phyloP scores from a whole-genome alignment of 2,797 vertebrate genomes.

The Pseudomugil tenellus region DNA sequence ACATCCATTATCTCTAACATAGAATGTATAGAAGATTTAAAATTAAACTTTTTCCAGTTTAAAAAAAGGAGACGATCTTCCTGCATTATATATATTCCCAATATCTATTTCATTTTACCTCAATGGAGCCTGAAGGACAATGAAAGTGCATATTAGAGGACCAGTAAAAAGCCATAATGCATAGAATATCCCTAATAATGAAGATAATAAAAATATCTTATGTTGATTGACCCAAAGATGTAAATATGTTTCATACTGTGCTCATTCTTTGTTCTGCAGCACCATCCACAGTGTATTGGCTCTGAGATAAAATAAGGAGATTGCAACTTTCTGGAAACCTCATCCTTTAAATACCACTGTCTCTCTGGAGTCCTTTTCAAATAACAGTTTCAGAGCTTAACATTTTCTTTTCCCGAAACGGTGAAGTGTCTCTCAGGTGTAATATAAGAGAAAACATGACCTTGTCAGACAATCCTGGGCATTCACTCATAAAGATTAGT shows the following conservation, averaged over 20 bases:
- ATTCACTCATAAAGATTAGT: conserved; percentile 54
- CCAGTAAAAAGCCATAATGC: conserved; percentile 4
- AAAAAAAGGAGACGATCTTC: conserved; percentile 24
- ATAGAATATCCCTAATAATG: background rate
- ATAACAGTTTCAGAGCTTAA: conserved; percentile 42
- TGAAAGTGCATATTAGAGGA: conserved; percentile 18
- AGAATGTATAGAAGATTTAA: background rate
- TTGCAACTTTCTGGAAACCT: conserved; percentile 8
- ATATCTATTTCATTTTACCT: conserved; percentile 42
- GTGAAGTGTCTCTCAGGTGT: conserved; percentile 54
- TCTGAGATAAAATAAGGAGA: conserved; percentile 4
- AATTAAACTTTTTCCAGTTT: conserved; percentile 9
- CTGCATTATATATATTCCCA: conserved; percentile 28
- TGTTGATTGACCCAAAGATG: conserved; percentile 5
- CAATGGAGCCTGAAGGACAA: conserved; percentile 15
- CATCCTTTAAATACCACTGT: conserved; percentile 27
- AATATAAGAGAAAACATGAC: conserved; percentile 55
- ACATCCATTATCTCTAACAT: background rate
- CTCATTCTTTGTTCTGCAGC: conserved; percentile 4
- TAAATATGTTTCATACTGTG: conserved; percentile 3
- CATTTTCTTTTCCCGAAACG: conserved; percentile 50
- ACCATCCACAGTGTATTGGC: background rate
- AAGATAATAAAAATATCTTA: background rate
- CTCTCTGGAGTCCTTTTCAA: conserved; percentile 37
- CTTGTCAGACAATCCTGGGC: conserved; percentile 60